Evolutionary conservation across 2,113 vertebrate species (phyloP).

Genomic region (Mormyrus iriodes): DNA sequence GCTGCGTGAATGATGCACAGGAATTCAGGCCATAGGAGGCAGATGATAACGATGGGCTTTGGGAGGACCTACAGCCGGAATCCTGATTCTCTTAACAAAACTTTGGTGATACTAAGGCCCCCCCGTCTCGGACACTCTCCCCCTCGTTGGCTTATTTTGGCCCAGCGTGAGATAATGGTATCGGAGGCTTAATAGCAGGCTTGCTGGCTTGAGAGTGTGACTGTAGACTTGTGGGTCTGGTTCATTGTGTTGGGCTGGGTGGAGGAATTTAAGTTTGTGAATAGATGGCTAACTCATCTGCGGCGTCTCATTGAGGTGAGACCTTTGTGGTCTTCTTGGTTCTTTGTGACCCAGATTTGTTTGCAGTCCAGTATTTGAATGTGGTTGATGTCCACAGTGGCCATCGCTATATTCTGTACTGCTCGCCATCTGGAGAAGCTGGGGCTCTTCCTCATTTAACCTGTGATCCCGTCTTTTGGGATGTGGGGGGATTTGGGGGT

Average conservation of each 20-base stretch:
- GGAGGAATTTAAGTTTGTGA: not conserved
- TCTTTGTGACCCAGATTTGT: slow-evolving; percentile 42
- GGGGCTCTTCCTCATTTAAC: not conserved
- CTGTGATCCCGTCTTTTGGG: not conserved
- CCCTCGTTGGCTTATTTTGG: not conserved
- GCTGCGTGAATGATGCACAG: not conserved
- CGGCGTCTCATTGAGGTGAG: not conserved
- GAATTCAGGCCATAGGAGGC: not conserved
- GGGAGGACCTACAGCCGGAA: not conserved
- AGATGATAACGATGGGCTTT: not conserved
- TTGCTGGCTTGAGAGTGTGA: not conserved
- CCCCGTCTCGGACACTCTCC: not conserved
- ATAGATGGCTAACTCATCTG: not conserved
- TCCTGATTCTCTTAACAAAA: not conserved
- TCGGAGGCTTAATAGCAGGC: not conserved
- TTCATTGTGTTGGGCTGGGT: not conserved
- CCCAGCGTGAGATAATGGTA: not conserved
- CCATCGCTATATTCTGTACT: not conserved
- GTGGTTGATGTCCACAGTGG: not conserved
- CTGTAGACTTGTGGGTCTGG: not conserved
- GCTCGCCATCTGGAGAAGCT: not conserved
- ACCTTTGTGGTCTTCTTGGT: not conserved
- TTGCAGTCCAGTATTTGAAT: not conserved
- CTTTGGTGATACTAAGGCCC: not conserved
- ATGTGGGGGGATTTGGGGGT: too few species aligned